phyloP scores from a whole-genome alignment of 2,113 vertebrate species.

The Ceyx cyanopectus region DNA sequence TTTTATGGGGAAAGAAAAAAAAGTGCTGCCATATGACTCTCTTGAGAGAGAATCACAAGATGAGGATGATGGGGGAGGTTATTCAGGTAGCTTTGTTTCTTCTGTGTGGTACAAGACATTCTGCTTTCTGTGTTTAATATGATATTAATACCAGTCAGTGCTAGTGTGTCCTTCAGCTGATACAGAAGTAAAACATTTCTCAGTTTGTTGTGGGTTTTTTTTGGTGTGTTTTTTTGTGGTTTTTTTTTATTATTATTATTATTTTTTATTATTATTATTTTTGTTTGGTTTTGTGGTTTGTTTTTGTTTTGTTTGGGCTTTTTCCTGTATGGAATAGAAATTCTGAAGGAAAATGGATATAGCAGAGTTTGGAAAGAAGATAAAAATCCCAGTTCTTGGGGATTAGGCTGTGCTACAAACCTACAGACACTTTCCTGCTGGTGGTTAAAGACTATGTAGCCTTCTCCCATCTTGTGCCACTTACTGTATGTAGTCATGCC shows the following conservation, averaged over 20 bases:
- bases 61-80: neutral
- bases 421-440: neutral
- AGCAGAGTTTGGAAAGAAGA: neutral
- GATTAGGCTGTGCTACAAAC: neutral
- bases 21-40: constrained; percentile 64
- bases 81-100: constrained; percentile 40
- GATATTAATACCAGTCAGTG: neutral
- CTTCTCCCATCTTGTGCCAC: neutral
- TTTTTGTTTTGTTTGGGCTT: neutral
- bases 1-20: constrained; percentile 55
- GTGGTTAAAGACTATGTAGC: neutral
- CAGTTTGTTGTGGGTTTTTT: too few species aligned
- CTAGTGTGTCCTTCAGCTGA: neutral
- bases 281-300: neutral
- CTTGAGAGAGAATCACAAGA: constrained; percentile 56
- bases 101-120: neutral
- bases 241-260: too few species aligned
- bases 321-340: neutral
- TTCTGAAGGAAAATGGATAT: neutral
- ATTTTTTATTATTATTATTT: too few species aligned
- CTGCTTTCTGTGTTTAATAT: constrained; percentile 45
- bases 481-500: neutral
- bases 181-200: neutral
- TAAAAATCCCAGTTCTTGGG: neutral
- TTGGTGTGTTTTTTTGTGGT: too few species aligned